phyloP scores from a whole-genome alignment of 2,113 vertebrate species.

The Talpa occidentalis region DNA sequence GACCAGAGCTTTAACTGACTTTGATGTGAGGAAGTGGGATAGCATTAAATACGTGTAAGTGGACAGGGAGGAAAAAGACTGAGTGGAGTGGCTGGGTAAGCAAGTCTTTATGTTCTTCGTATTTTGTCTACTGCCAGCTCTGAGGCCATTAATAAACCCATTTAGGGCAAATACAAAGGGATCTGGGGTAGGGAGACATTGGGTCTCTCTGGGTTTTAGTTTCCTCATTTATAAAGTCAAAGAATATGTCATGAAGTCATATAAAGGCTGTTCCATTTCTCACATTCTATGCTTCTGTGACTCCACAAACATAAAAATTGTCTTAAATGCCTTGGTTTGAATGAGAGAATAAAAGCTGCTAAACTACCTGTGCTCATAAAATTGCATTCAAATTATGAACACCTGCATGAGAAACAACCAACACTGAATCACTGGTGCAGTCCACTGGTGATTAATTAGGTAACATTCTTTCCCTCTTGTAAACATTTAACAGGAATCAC shows the following conservation, averaged over 20 bases:
- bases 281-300: neutral
- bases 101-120: neutral
- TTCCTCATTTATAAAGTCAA: neutral
- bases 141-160: neutral
- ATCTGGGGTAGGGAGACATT: neutral
- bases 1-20: neutral
- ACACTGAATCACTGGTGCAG: neutral
- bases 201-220: neutral
- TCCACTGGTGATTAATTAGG: slow-evolving; percentile 39
- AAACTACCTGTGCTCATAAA: slow-evolving; percentile 17
- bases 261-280: neutral
- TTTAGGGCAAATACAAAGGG: neutral
- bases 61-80: neutral
- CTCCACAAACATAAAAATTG: neutral
- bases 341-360: slow-evolving; percentile 12
- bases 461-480: neutral
- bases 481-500: neutral
- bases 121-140: neutral
- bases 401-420: slow-evolving; percentile 43
- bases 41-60: neutral
- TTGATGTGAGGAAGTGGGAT: neutral
- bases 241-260: neutral
- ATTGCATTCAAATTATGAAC: slow-evolving; percentile 41
- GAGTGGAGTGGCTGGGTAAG: neutral
- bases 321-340: slow-evolving; percentile 30